Percentiles rank a stretch among this genome's conserved stretches.
These are phyloP conservation scores for Siphonodentalium dalli DNA, from an alignment of 2,888 invertebrate species.

Conservation along the genomic window DNA sequence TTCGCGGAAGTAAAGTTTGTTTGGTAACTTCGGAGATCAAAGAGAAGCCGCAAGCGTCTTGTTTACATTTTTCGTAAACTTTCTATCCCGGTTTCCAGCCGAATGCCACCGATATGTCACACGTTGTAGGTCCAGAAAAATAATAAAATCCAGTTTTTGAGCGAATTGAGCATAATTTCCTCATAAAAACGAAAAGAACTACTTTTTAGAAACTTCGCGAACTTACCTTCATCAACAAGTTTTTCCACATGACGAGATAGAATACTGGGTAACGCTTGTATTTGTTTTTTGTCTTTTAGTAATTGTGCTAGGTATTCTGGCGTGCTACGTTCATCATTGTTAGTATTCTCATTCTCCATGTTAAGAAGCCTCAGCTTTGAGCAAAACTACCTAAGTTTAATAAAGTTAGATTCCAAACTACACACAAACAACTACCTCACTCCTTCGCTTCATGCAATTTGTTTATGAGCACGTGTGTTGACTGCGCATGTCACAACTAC, in stretches of 20 bases:
- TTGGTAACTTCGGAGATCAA: too few relatives aligned
- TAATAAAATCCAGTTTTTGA: too few relatives aligned
- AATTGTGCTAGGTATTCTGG: constrained; percentile 99
- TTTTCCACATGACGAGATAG: constrained; percentile 99
- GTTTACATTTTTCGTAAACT: too few relatives aligned
- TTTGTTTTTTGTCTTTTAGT: constrained; percentile 99
- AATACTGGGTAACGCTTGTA: constrained; percentile 99
- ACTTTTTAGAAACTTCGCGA: constrained; percentile 12
- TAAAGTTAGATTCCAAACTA: constrained; percentile 58
- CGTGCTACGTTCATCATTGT: constrained; percentile 60
- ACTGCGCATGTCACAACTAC: constrained; percentile 61
- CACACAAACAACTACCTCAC: constrained; percentile 49
- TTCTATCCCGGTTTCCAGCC: too few relatives aligned
- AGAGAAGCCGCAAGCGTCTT: too few relatives aligned
- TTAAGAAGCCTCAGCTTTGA: constrained; percentile 44
- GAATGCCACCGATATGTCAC: too few relatives aligned
- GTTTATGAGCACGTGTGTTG: constrained; percentile 61
- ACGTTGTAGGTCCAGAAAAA: too few relatives aligned
- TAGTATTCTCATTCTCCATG: constrained; percentile 63
- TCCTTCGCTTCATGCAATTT: constrained; percentile 54
- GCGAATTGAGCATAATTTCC: too few relatives aligned
- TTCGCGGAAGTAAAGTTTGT: too few relatives aligned
- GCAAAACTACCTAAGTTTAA: constrained; percentile 55
- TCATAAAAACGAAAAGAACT: too few relatives aligned
- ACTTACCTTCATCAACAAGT: constrained; percentile 97